These are phyloP conservation scores for Pelecanoides urinatrix DNA, from an alignment of 2,113 vertebrate genomes.

Conservation along the genomic window DNA sequence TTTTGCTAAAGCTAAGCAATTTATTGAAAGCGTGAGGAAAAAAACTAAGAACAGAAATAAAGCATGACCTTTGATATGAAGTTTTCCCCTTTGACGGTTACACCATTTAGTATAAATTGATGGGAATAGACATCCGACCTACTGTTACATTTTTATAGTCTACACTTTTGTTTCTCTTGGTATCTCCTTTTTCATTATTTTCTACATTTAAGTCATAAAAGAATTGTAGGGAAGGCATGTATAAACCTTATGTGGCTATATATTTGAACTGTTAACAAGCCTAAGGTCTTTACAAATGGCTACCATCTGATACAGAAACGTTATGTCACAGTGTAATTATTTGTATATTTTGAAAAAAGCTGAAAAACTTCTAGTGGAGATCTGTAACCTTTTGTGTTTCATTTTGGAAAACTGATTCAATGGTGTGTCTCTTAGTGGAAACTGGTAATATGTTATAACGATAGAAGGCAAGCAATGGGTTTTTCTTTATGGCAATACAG, in stretches of 20 bases:
- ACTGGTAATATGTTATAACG: neutral
- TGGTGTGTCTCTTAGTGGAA: neutral
- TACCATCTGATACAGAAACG: neutral
- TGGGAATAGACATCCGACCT: neutral
- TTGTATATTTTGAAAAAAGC: neutral
- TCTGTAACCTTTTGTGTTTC: neutral
- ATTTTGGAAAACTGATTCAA: neutral
- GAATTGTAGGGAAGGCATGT: neutral
- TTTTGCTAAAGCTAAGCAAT: neutral
- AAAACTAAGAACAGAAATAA: neutral
- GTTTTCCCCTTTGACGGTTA: neutral
- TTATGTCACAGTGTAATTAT: neutral
- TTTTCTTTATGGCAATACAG: neutral
- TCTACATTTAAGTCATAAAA: neutral
- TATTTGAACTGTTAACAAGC: neutral
- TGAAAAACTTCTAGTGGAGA: neutral
- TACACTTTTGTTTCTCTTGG: neutral
- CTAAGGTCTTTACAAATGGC: neutral
- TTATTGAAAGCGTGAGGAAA: slow-evolving; percentile 25
- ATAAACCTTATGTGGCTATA: neutral
- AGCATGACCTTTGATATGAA: slow-evolving; percentile 19
- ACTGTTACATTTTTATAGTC: slow-evolving; percentile 3
- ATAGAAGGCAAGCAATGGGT: neutral
- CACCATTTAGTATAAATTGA: neutral
- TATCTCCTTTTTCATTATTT: neutral